A percentile compares a stretch with the other conserved stretches of the same genome.
Evolutionary conservation across 2,113 vertebrate species (phyloP).

Genomic region (Charina bottae): DNA sequence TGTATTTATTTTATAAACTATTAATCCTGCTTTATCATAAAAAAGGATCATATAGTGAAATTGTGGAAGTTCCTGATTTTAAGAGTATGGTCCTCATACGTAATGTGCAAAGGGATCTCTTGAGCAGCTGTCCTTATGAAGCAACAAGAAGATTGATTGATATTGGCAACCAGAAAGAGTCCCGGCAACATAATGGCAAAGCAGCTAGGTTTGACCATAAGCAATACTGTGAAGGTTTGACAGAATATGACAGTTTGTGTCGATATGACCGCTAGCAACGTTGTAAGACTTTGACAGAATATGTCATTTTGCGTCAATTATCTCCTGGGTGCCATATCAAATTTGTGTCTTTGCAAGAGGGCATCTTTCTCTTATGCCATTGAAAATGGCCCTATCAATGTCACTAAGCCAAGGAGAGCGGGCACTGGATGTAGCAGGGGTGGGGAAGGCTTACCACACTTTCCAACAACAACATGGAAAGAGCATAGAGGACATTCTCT

Average conservation of each 20-base stretch:
- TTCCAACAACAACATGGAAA: fast-evolving
- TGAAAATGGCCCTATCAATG: constrained; percentile 59
- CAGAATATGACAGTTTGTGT: constrained; percentile 63
- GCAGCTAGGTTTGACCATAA: constrained; percentile 63
- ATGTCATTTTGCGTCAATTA: constrained; percentile 70
- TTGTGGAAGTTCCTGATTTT: constrained; percentile 33
- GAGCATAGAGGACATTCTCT: not conserved
- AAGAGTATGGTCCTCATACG: constrained; percentile 37
- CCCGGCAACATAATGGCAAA: constrained; percentile 47
- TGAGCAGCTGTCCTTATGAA: fast-evolving
- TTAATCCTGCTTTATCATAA: not conserved
- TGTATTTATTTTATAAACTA: not conserved
- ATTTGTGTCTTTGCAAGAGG: constrained; percentile 56
- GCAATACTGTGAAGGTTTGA: constrained; percentile 63
- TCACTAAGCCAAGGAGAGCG: constrained; percentile 53
- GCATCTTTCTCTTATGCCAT: constrained; percentile 56
- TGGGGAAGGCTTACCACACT: fast-evolving
- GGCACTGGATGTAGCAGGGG: constrained; percentile 5
- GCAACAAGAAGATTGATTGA: constrained; percentile 61
- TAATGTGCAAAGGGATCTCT: constrained; percentile 35
- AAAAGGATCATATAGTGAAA: constrained; percentile 35
- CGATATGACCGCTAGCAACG: constrained; percentile 67
- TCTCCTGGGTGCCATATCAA: constrained; percentile 51
- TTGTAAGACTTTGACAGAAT: constrained; percentile 66
- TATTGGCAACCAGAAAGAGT: constrained; percentile 60